Evolutionary conservation across 2,888 invertebrate genomes (phyloP).

Genomic region (Ectemnius cavifrons): DNA sequence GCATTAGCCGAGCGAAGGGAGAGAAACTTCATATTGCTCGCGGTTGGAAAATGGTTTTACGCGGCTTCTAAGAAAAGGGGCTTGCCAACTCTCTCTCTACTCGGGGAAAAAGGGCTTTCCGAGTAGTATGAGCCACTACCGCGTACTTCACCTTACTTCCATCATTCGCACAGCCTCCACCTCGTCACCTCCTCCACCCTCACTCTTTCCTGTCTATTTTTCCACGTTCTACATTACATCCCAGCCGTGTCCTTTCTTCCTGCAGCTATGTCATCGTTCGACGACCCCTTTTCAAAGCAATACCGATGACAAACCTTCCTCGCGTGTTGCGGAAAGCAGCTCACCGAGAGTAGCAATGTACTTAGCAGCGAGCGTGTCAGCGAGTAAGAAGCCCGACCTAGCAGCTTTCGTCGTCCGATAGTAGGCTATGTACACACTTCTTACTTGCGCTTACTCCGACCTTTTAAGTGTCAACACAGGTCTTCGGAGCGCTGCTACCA

Average conservation of each 20-base stretch:
- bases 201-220: conserved; percentile 3
- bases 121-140: too few relatives aligned
- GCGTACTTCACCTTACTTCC: conserved; percentile 11
- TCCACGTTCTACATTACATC: neutral
- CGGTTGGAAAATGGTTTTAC: conserved; percentile 52
- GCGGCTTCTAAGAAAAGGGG: conserved; percentile 55
- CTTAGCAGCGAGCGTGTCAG: neutral
- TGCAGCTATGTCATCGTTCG: conserved; percentile 24
- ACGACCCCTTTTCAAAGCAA: conserved; percentile 28
- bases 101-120: conserved; percentile 21
- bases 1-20: conserved; percentile 44
- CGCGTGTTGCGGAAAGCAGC: conserved; percentile 5
- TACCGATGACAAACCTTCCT: conserved; percentile 24
- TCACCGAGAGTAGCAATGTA: neutral
- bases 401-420: too few relatives aligned
- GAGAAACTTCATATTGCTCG: conserved; percentile 46
- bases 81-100: conserved; percentile 41
- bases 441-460: too few relatives aligned
- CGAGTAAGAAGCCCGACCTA: too few relatives aligned
- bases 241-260: neutral
- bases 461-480: too few relatives aligned
- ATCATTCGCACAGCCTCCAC: conserved; percentile 5
- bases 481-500: too few relatives aligned
- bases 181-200: neutral
- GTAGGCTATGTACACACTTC: too few relatives aligned